Evolutionary conservation across 2,113 vertebrate species (phyloP).

Genomic region (Campylorhamphus procurvoides): DNA sequence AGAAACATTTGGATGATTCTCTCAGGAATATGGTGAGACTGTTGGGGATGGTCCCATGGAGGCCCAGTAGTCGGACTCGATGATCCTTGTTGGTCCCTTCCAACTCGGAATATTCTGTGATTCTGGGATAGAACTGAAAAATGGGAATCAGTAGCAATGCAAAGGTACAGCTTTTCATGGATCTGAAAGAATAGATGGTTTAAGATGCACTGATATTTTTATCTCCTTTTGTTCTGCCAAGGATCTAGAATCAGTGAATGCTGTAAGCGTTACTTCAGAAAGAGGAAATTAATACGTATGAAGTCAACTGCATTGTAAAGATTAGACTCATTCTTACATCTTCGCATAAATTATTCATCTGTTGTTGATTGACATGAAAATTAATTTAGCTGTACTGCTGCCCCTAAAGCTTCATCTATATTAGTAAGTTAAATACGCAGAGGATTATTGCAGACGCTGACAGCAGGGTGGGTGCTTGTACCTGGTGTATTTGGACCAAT

Average conservation of each 20-base stretch:
- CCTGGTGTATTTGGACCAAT: accelerated
- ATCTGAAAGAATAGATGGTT: neutral
- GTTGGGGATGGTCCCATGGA: neutral
- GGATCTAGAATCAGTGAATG: neutral
- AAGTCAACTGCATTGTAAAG: neutral
- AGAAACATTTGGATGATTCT: neutral
- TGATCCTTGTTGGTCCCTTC: neutral
- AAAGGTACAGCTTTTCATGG: neutral
- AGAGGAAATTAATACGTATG: neutral
- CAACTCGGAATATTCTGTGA: neutral
- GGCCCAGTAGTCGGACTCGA: neutral
- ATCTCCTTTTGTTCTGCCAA: neutral
- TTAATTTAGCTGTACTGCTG: neutral
- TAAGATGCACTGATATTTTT: neutral
- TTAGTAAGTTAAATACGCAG: neutral
- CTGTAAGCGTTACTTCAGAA: neutral
- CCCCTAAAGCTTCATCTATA: neutral
- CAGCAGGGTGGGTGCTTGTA: neutral
- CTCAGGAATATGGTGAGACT: neutral
- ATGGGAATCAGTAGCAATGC: neutral
- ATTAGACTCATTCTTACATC: neutral
- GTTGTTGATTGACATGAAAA: neutral
- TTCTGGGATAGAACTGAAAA: neutral
- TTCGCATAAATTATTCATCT: neutral
- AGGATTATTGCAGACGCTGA: neutral